phyloP scores from a whole-genome alignment of 2,113 vertebrate genomes.

The Serilophus lunatus region DNA sequence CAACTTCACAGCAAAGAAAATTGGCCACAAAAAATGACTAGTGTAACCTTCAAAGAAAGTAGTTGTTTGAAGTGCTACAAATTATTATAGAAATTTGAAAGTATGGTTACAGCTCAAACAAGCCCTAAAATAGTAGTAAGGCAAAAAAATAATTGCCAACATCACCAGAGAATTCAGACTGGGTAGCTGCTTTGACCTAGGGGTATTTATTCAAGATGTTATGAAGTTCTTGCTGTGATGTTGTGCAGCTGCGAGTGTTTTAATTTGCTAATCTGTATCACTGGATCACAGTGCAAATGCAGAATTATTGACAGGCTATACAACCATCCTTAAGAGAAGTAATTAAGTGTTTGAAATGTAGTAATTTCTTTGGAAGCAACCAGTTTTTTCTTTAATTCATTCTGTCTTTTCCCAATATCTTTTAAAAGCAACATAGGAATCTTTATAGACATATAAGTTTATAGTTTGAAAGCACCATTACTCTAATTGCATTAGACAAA shows the following conservation, averaged over 20 bases:
- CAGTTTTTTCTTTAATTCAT: background rate
- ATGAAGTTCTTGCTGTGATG: background rate
- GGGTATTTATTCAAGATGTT: background rate
- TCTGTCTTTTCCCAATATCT: accelerated
- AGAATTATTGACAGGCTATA: background rate
- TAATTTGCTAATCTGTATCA: background rate
- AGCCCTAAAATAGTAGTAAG: background rate
- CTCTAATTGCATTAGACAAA: background rate
- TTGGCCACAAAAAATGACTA: too few relatives aligned
- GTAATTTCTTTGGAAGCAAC: background rate
- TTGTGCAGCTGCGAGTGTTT: background rate
- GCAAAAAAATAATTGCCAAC: background rate
- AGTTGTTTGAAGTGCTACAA: background rate
- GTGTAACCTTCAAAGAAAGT: background rate
- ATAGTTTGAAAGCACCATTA: background rate
- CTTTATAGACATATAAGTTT: background rate
- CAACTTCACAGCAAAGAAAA: background rate
- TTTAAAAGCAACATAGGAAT: background rate
- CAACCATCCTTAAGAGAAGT: background rate
- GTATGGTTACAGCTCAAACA: background rate
- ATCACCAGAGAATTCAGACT: background rate
- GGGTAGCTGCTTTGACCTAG: background rate
- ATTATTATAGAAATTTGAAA: background rate
- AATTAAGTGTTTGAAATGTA: background rate
- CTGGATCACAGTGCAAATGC: background rate